Evolutionary conservation across 2,113 vertebrate species (phyloP).

Genomic region (Neotoma lepida): DNA sequence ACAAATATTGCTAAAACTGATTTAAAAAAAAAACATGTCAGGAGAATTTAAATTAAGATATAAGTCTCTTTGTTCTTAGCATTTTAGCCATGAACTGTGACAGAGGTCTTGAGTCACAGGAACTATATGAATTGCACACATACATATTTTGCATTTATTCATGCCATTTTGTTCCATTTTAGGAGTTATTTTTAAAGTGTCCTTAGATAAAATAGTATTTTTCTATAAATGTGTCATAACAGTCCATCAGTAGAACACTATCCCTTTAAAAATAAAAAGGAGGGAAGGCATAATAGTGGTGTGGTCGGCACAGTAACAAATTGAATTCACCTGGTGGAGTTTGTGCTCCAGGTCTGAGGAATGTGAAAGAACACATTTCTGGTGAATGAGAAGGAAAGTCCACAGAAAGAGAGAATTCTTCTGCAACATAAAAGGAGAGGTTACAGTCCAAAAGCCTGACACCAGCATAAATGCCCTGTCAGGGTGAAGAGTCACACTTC

Average conservation of each 20-base stretch:
- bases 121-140: not conserved
- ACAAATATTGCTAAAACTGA: constrained; percentile 12
- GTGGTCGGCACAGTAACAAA: constrained; percentile 41
- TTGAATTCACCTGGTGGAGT: constrained; percentile 65
- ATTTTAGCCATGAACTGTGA: constrained; percentile 25
- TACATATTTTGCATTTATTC: constrained; percentile 44
- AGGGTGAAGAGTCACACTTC: not conserved
- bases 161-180: constrained; percentile 9
- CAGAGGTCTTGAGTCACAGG: not conserved
- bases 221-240: constrained; percentile 5
- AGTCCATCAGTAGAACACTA: constrained; percentile 2
- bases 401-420: constrained; percentile 38
- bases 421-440: constrained; percentile 60
- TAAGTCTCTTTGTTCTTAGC: constrained; percentile 9
- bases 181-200: not conserved
- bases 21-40: not conserved
- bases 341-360: constrained; percentile 40
- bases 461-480: not conserved
- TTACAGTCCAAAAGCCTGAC: not conserved
- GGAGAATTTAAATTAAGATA: not conserved
- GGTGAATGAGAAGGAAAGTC: constrained; percentile 43
- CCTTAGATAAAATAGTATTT: constrained; percentile 33
- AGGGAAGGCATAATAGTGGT: not conserved
- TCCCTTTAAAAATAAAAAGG: constrained; percentile 56
- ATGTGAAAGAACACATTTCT: constrained; percentile 50